Conservation (phyloP, 2,888 invertebrate genomes). For the Ditylenchus weischeri region DNA sequence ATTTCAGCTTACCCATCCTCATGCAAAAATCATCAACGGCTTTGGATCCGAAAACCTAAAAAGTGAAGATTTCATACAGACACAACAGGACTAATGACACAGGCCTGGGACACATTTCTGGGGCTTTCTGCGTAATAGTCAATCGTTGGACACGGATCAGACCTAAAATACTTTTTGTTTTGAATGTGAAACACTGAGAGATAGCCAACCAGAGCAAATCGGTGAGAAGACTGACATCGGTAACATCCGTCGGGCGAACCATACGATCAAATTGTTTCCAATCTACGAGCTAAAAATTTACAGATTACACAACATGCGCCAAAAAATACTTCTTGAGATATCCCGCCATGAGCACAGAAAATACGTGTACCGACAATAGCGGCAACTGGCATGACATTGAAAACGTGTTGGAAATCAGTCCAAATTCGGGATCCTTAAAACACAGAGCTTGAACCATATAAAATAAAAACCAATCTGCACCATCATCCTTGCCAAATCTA, state of each 20-base stretch:
- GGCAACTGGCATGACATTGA: constrained; percentile 65
- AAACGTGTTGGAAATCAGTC: constrained; percentile 48
- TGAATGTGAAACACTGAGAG: too few species aligned
- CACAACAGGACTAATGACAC: too few species aligned
- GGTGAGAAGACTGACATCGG: constrained; percentile 34
- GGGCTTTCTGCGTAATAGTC: constrained; percentile 5
- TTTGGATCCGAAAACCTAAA: constrained; percentile 6
- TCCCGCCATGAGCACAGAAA: constrained; percentile 65
- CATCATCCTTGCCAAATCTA: constrained; percentile 25
- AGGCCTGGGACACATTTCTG: constrained; percentile 1
- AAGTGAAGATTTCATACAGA: not conserved
- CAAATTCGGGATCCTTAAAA: constrained; percentile 30
- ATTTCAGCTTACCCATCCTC: not conserved
- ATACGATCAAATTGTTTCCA: constrained; percentile 61
- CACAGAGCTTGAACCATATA: not conserved
- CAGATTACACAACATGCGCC: too few species aligned
- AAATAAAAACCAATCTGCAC: constrained; percentile 16
- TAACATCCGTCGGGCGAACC: constrained; percentile 34
- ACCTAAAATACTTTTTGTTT: too few species aligned
- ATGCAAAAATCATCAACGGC: constrained; percentile 3
- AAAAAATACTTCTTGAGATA: constrained; percentile 61
- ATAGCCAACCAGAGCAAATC: constrained; percentile 32
- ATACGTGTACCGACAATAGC: constrained; percentile 62
- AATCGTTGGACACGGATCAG: too few species aligned
- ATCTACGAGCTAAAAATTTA: constrained; percentile 53